Percentiles rank a stretch among this genome's conserved stretches.
Conservation (phyloP, 2,797 vertebrate species). For the Gastrophryne carolinensis region DNA sequence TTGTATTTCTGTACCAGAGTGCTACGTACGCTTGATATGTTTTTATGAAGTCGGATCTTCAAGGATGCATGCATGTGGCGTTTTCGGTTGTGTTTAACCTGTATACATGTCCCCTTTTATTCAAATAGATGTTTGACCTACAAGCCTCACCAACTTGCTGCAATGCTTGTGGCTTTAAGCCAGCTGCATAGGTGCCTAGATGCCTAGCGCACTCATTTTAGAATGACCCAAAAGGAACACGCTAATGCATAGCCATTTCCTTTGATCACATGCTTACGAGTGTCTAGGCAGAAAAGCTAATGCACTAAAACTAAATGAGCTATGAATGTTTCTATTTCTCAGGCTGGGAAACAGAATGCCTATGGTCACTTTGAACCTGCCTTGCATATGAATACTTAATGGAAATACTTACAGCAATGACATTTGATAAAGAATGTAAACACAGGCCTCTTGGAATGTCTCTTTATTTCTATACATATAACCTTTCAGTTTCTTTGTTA, state of each 20-base stretch:
- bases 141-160: neutral
- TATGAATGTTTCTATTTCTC: slow-evolving; percentile 67
- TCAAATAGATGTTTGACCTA: slow-evolving; percentile 8
- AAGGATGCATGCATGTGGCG: neutral
- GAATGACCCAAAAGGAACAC: slow-evolving; percentile 3
- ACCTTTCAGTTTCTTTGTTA: slow-evolving; percentile 3
- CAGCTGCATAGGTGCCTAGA: slow-evolving; percentile 10
- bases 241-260: neutral
- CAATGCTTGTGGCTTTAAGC: slow-evolving; percentile 13
- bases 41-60: neutral
- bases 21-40: neutral
- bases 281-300: slow-evolving; percentile 52
- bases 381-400: slow-evolving; percentile 47
- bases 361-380: slow-evolving; percentile 27
- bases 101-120: slow-evolving; percentile 21
- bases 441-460: neutral
- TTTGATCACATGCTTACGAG: slow-evolving; percentile 4
- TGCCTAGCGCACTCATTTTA: slow-evolving; percentile 12
- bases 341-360: slow-evolving; percentile 15
- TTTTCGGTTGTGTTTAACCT: neutral
- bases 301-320: slow-evolving; percentile 60
- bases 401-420: slow-evolving; percentile 22
- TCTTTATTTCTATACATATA: slow-evolving; percentile 19
- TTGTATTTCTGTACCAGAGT: slow-evolving; percentile 43
- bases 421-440: slow-evolving; percentile 34